Evolutionary conservation across 2,113 vertebrate genomes (phyloP).

Genomic region (Nesoenas mayeri): DNA sequence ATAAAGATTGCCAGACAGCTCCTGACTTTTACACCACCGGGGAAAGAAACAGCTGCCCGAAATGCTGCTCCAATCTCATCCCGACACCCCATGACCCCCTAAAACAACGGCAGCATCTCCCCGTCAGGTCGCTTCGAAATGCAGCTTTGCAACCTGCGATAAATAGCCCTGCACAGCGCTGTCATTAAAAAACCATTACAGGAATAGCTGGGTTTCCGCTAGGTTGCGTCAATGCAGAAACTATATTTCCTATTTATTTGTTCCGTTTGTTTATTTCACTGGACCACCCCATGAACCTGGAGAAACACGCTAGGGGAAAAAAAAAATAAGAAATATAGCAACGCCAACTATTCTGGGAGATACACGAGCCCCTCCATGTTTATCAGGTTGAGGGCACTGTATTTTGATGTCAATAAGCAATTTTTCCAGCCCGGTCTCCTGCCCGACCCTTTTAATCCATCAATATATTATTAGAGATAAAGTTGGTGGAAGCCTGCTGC

Average conservation of each 20-base stretch:
- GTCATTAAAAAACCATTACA: conserved; percentile 66
- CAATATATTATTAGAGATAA: conserved; percentile 99
- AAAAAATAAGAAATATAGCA: conserved; percentile 81
- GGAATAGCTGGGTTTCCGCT: conserved; percentile 43
- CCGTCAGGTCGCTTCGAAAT: fast-evolving
- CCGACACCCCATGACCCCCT: neutral
- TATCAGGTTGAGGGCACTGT: conserved; percentile 99
- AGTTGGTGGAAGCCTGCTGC: conserved; percentile 99
- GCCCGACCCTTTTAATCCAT: conserved; percentile 99
- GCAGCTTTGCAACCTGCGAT: fast-evolving
- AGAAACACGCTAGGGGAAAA: conserved; percentile 66
- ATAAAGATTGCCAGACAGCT: conserved; percentile 53
- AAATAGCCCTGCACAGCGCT: neutral
- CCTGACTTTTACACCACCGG: conserved; percentile 14
- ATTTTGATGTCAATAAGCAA: conserved; percentile 99
- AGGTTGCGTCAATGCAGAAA: conserved; percentile 56
- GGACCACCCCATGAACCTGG: conserved; percentile 81
- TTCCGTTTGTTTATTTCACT: conserved; percentile 79
- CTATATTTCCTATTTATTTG: conserved; percentile 78
- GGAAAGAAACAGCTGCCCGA: conserved; percentile 46
- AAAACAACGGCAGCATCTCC: conserved; percentile 30
- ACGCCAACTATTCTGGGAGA: conserved; percentile 86
- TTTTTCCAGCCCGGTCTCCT: conserved; percentile 99
- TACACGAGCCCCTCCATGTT: conserved; percentile 96
- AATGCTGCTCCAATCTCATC: conserved; percentile 20